Percentiles rank a stretch among this genome's conserved stretches.
Conservation (phyloP, 2,888 invertebrate species). For the Papilio protenor region DNA sequence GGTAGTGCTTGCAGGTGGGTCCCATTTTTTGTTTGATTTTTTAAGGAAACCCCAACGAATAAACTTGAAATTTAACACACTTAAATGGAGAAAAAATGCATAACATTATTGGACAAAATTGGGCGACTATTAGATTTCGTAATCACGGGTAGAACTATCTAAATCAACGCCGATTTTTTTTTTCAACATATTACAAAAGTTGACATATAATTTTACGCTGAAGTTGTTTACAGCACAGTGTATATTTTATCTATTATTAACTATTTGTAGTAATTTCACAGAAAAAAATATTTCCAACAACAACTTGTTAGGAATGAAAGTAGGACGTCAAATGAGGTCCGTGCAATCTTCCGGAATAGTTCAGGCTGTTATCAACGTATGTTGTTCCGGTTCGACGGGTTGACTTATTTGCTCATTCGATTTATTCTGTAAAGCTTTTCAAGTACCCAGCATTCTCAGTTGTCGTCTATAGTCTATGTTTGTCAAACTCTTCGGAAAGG, state of each 20-base stretch:
- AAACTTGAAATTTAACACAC: too few relatives aligned
- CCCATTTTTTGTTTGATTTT: too few relatives aligned
- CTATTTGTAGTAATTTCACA: not conserved
- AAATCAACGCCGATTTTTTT: too few relatives aligned
- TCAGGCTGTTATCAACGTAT: conserved; percentile 14
- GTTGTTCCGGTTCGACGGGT: conserved; percentile 11
- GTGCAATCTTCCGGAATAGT: conserved; percentile 15
- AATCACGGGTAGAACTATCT: too few relatives aligned
- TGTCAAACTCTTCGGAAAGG: not conserved
- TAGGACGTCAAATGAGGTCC: not conserved
- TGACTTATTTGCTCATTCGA: conserved; percentile 11
- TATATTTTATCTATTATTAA: not conserved
- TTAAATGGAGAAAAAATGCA: too few relatives aligned
- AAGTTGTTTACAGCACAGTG: too few relatives aligned
- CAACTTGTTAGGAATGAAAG: not conserved
- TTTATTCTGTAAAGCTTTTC: not conserved
- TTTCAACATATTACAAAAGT: too few relatives aligned
- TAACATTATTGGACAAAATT: too few relatives aligned
- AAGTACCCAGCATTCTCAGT: not conserved
- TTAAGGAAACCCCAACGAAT: too few relatives aligned
- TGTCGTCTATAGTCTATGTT: not conserved
- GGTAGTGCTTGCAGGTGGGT: too few relatives aligned
- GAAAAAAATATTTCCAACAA: not conserved
- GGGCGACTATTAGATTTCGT: too few relatives aligned
- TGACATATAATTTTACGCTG: too few relatives aligned